Evolutionary conservation across 2,888 invertebrate species (phyloP), one percentile per base, ranked within the genome.

Genomic region (Drosophila picticornis): DNA sequence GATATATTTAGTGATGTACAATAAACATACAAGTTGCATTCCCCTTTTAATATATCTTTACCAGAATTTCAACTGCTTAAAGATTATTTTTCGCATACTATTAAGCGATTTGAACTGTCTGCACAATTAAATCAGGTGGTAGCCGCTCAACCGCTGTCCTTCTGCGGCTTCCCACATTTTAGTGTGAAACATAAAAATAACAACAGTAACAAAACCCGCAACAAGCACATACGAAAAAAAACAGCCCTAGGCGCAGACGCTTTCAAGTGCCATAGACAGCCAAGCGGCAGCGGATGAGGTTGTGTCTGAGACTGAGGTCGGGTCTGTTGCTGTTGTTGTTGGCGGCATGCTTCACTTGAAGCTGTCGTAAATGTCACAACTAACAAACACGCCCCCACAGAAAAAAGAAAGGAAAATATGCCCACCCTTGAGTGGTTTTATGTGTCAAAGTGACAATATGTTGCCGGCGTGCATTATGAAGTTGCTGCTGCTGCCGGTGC

Each of bases 381-480:
- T 81, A 69, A 77, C 73, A 81, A 62, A 57, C 72, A 53, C 59
- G 25, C 70, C 68, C 43, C 56, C 46, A 82, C 66, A 60, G 57
- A 29, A 65, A 50, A 29, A 53, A 56, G 40, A 32, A 51, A 38
- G 43, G 32, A 81, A 72, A 66, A 75, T 69, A 57, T 73, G 61
- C 56, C 83, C 81, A 74, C 74, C 74, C 81, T 77, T 77, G 80
- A 81, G 88, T 83, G 90, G 85, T 83, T 85, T 88, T 90, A 77
- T 88, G 88, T 91, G 91, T 82, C 91, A 90, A 91, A 91, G 90
- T 85, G 88, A 90, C 91, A 91, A 91, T 88, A 91, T 91, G 90
- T 88, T 82, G 88, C 79, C 61, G 84, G 75, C 78, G 80, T 85
- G 83, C 86, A 85, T 88, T 84, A 82, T 84, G 72, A 86, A 86